Evolutionary conservation across 2,113 vertebrate genomes (phyloP), one percentile per base, ranked within the genome.

Genomic region (Macquaria australasica): DNA sequence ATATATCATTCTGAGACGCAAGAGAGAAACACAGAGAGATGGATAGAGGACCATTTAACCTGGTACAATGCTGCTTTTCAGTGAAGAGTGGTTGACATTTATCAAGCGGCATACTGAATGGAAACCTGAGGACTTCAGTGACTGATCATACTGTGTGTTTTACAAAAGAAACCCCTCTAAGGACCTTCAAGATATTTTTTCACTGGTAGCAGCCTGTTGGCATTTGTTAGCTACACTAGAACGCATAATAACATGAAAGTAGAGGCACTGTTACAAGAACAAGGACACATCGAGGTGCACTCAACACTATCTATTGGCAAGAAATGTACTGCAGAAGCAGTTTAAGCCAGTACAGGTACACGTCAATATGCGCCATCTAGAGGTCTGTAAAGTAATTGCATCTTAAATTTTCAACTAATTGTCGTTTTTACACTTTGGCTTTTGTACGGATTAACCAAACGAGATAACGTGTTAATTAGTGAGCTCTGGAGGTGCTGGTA

Each of bases 51-150:
- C 37, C 43, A 8, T 88, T 84, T 79, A 72, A 84, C 80, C 80
- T 34, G 53, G 50, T 25, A 39, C 48, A 72, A 62, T 23, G 75
- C 78, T 37, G 80, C 68, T 67, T 76, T 67, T 56, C 15, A 16
- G 8, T 28, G n/a, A 77, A 62, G 73, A 73, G 62, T 8, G 48
- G 31, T 23, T 84, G 73, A 81, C 86, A 89, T 92, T 90, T 79
- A 85, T 89, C 72, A 82, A 55, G 81, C 43, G 34, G 72, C 56
- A 50, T 9, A 31, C 50, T 51, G 55, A 81, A 51, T 15, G 55
- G 62, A 64, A 60, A 63, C 78, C 66, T n/a, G 70, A 80, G 74
- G 70, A 82, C 78, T 37, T 79, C 59, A 50, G 48, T 31, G 9
- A 77, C 77, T 28, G 63, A 83, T 73, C 72, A 70, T 8, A 67